Evolutionary conservation across 2,113 vertebrate genomes (phyloP).

Genomic region (Chlorodrepanis virens): DNA sequence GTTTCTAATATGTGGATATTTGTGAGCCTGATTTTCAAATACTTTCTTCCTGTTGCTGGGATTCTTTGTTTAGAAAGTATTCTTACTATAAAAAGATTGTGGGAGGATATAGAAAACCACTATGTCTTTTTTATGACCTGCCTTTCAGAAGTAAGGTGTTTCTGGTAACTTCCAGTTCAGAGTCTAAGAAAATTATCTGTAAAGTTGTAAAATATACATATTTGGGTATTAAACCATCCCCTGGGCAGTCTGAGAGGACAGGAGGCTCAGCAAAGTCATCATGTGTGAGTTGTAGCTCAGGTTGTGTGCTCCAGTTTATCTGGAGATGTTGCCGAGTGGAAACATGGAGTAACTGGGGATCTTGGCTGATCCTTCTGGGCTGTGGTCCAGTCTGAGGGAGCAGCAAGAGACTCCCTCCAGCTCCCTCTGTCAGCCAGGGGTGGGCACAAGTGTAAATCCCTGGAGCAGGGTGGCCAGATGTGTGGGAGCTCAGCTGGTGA

Average conservation of each 20-base stretch:
- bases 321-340: neutral
- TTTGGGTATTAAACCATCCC: neutral
- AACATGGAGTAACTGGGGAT: neutral
- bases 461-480: neutral
- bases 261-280: neutral
- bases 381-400: neutral
- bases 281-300: neutral
- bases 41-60: neutral
- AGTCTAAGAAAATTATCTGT: neutral
- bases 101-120: neutral
- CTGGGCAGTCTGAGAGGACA: neutral
- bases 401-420: neutral
- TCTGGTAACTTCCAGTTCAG: neutral
- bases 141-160: neutral
- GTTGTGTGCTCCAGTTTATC: neutral
- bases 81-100: neutral
- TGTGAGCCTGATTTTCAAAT: neutral
- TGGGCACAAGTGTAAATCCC: neutral
- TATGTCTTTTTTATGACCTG: neutral
- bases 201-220: neutral
- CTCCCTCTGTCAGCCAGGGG: neutral
- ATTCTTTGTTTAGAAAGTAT: neutral
- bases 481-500: neutral
- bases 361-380: neutral
- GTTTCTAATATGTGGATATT: neutral